Percentiles rank a stretch among this genome's conserved stretches.
Evolutionary conservation across 1,140 invertebrate genomes (phyloP).

Genomic region (Radopholus similis): DNA sequence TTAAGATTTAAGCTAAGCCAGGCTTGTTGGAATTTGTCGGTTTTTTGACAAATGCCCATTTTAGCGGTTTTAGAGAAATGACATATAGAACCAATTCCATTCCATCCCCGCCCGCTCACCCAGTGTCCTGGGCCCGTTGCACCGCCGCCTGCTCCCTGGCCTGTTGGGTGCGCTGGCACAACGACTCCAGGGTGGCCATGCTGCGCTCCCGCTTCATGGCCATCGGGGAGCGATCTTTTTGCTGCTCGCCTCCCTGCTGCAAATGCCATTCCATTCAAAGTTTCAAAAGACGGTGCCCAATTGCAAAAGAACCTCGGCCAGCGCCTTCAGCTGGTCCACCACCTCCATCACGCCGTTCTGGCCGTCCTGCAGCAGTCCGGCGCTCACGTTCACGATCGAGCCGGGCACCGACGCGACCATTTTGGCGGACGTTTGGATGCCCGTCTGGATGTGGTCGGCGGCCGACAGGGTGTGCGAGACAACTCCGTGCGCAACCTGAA

Average conservation of each 20-base stretch:
- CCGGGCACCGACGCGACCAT: constrained; percentile 42
- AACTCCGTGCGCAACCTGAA: constrained; percentile 50
- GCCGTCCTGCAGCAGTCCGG: constrained; percentile 44
- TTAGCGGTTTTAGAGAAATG: background rate
- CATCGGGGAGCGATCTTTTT: constrained; percentile 22
- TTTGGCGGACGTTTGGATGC: constrained; percentile 52
- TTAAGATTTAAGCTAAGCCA: background rate
- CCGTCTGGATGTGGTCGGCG: constrained; percentile 53
- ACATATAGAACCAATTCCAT: background rate
- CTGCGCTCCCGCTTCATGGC: constrained; percentile 55
- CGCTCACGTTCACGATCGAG: constrained; percentile 46
- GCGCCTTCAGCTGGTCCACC: constrained; percentile 25
- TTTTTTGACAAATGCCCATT: background rate
- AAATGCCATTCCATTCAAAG: background rate
- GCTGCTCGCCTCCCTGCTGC: constrained; percentile 1
- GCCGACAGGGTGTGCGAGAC: constrained; percentile 58
- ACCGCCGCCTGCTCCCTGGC: constrained; percentile 40
- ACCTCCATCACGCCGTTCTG: constrained; percentile 39
- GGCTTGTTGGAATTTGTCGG: background rate
- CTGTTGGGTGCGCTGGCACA: constrained; percentile 49
- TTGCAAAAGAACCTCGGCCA: constrained; percentile 13
- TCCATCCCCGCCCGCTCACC: background rate
- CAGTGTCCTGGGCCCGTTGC: constrained; percentile 6
- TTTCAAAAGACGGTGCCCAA: background rate
- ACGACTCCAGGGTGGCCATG: constrained; percentile 50